Conservation (phyloP, 2,113 vertebrate species). For the Lipophrys pholis region DNA sequence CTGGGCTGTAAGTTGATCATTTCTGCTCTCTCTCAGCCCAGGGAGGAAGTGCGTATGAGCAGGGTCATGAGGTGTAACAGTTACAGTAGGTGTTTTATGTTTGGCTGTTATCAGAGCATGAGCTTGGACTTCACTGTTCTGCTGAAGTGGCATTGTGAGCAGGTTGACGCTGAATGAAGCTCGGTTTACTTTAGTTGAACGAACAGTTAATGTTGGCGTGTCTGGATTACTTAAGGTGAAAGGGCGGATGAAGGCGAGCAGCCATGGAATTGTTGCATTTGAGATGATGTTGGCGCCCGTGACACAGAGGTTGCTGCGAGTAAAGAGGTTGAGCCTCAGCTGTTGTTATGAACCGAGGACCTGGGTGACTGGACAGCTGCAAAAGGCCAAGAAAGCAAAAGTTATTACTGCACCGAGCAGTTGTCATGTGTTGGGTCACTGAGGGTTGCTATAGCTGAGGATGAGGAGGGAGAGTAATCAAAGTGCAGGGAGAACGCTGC, state of each 20-base stretch:
- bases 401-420: constrained; percentile 75
- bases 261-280: constrained; percentile 13
- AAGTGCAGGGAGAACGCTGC: constrained; percentile 16
- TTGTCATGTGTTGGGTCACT: constrained; percentile 65
- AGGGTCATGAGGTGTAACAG: constrained; percentile 28
- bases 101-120: constrained; percentile 35
- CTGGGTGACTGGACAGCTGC: constrained; percentile 77
- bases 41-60: constrained; percentile 12
- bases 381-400: constrained; percentile 69
- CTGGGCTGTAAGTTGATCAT: constrained; percentile 43
- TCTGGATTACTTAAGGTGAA: background rate
- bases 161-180: constrained; percentile 14
- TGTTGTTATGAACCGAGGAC: constrained; percentile 81
- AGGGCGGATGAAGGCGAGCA: background rate
- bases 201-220: background rate
- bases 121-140: background rate
- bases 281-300: constrained; percentile 38
- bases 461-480: constrained; percentile 9
- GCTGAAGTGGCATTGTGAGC: background rate
- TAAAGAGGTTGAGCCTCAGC: constrained; percentile 74
- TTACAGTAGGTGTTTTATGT: constrained; percentile 33
- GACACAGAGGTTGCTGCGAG: constrained; percentile 32
- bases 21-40: background rate
- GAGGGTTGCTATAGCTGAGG: constrained; percentile 51
- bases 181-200: background rate